These are phyloP conservation scores for Macroglossus sobrinus DNA, from an alignment of 2,113 vertebrate species.

Conservation along the genomic window DNA sequence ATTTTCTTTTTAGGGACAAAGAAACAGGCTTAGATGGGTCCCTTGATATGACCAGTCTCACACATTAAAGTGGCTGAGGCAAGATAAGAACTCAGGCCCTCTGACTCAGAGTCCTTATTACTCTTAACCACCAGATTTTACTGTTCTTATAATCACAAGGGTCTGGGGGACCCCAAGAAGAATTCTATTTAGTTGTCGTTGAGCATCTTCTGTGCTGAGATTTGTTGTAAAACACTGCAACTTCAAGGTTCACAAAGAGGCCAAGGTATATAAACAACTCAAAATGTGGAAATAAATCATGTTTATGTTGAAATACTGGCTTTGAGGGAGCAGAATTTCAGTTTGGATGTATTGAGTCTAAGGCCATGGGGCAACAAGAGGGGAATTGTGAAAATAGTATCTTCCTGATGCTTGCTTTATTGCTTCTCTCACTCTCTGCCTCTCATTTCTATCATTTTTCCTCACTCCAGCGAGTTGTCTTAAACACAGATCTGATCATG, in stretches of 20 bases:
- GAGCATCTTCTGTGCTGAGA: not conserved
- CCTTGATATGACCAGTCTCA: not conserved
- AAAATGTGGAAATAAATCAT: not conserved
- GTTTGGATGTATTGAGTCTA: not conserved
- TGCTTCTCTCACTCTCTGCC: not conserved
- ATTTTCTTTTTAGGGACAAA: conserved; percentile 16
- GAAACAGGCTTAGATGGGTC: not conserved
- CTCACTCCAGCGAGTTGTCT: not conserved
- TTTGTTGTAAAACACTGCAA: not conserved
- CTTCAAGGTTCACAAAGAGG: not conserved
- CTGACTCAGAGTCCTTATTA: not conserved
- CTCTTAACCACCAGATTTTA: not conserved
- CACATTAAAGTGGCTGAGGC: not conserved
- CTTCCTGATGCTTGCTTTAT: not conserved
- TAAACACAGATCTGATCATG: not conserved
- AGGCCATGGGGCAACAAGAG: not conserved
- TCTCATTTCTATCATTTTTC: not conserved
- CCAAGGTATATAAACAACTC: not conserved
- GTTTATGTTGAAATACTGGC: not conserved
- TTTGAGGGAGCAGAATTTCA: not conserved
- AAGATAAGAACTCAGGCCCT: not conserved
- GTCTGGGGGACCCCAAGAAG: not conserved
- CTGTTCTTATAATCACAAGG: not conserved
- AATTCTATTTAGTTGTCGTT: not conserved
- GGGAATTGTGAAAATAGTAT: not conserved